A percentile compares a stretch with the other conserved stretches of the same genome.
Conservation (phyloP, 2,113 vertebrate genomes). For the Rhinopithecus roxellana region DNA sequence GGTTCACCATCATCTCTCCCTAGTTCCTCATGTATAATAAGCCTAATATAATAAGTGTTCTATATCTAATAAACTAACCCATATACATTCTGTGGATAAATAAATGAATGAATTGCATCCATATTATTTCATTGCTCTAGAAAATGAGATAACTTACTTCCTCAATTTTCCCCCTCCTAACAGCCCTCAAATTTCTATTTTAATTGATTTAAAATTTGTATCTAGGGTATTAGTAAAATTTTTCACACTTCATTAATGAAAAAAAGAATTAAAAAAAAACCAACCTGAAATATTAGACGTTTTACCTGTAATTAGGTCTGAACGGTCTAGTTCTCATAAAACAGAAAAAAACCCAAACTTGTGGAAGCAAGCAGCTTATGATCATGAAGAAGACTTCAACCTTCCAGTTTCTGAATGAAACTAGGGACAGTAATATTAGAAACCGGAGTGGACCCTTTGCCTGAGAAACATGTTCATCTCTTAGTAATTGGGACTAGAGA, state of each 20-base stretch:
- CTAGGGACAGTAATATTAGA: background rate
- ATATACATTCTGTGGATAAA: background rate
- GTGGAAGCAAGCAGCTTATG: background rate
- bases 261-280: background rate
- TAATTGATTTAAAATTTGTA: constrained; percentile 11
- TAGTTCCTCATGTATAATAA: background rate
- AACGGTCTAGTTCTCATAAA: background rate
- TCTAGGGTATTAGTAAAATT: background rate
- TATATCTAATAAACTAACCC: background rate
- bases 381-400: background rate
- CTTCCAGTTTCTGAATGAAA: background rate
- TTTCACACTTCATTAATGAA: background rate
- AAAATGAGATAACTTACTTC: background rate
- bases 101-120: background rate
- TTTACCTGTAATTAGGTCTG: background rate
- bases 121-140: background rate
- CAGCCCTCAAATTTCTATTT: background rate
- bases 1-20: background rate
- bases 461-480: background rate
- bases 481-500: background rate
- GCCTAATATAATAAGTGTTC: background rate
- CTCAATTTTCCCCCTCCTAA: background rate
- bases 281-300: background rate
- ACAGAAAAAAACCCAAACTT: background rate
- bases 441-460: background rate